These are phyloP conservation scores for western clawed frog (Xenopus tropicalis) DNA, from an alignment of 2,113 vertebrate species.

Conservation along the genomic window DNA sequence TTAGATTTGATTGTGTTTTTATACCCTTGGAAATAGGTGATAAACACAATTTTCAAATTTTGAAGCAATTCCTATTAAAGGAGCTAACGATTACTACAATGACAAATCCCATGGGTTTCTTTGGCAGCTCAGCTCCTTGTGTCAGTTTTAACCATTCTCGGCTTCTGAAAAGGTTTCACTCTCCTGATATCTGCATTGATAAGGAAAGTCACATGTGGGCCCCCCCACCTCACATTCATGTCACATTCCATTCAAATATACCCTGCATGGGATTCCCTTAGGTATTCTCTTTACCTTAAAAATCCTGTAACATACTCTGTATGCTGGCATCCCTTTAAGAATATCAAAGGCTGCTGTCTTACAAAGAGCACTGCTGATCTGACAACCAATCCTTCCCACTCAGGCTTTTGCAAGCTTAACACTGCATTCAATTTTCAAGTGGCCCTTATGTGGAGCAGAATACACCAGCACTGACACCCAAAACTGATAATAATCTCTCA, in stretches of 20 bases:
- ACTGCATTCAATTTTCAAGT: neutral
- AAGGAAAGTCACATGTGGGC: neutral
- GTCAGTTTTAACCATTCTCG: too few species aligned
- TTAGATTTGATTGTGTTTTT: too few species aligned
- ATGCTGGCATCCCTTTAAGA: neutral
- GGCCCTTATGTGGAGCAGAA: neutral
- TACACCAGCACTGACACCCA: neutral
- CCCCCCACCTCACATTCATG: neutral
- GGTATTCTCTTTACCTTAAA: neutral
- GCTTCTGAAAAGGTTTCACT: too few species aligned
- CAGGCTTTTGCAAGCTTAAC: neutral
- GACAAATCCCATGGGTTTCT: too few species aligned
- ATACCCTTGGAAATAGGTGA: too few species aligned
- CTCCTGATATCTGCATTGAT: too few species aligned
- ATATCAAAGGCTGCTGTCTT: neutral
- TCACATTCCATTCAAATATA: neutral
- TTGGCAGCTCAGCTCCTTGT: too few species aligned
- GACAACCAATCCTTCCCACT: neutral
- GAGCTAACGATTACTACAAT: too few species aligned
- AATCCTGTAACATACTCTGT: neutral
- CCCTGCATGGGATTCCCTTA: neutral
- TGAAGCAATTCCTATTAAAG: too few species aligned
- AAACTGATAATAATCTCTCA: neutral
- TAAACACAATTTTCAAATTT: too few species aligned
- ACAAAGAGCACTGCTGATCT: neutral